Conservation (phyloP, 2,113 vertebrate species). For the Pongo abelii region DNA sequence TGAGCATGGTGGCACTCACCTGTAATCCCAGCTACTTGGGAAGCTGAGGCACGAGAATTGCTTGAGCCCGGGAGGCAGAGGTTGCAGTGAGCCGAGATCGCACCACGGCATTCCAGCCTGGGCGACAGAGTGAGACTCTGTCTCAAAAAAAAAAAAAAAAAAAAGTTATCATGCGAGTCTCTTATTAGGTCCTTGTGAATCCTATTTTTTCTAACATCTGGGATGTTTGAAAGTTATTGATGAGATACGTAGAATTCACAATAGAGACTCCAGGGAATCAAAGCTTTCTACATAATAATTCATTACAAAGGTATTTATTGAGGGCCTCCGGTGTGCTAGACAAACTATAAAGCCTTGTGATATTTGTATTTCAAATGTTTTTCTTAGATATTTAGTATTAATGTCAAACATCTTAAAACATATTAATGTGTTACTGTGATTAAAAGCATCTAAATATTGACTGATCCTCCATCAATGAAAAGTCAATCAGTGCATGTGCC, state of each 20-base stretch:
- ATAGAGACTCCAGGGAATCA: not conserved
- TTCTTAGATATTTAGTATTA: not conserved
- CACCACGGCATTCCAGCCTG: no score
- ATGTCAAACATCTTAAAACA: not conserved
- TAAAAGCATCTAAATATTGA: not conserved
- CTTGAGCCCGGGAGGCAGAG: no score
- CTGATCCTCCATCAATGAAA: not conserved
- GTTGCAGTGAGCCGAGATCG: no score
- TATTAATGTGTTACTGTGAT: not conserved
- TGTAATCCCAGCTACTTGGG: no score
- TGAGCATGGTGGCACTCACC: no score
- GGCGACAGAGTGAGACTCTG: no score
- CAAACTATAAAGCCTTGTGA: not conserved
- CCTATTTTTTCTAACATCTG: not conserved
- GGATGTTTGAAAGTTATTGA: constrained; percentile 8
- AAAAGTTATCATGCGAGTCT: not conserved
- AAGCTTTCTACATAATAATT: constrained; percentile 21
- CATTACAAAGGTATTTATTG: not conserved
- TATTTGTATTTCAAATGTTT: not conserved
- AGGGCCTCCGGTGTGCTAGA: not conserved
- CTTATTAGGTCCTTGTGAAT: not conserved
- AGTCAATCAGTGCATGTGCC: not conserved
- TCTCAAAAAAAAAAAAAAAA: no score
- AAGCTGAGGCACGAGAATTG: no score
- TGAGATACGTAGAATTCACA: not conserved